Percentiles rank a stretch among this genome's conserved stretches.
Evolutionary conservation across 2,888 invertebrate species (phyloP).

Genomic region (Drosophila mimica): DNA sequence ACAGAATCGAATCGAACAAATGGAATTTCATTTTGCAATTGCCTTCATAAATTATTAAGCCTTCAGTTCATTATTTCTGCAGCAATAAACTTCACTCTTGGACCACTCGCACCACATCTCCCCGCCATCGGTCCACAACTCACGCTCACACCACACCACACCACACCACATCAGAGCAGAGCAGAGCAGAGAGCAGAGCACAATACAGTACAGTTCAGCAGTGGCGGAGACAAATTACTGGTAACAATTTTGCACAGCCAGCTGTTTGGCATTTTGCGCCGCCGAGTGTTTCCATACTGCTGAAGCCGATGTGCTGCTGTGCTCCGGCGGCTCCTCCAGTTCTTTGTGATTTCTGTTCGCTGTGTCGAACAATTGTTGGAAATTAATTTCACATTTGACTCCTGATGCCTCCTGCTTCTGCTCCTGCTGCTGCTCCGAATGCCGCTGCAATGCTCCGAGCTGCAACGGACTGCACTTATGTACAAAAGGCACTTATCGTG

Average conservation of each 20-base stretch:
- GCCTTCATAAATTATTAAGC: conserved; percentile 68
- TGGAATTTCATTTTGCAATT: conserved; percentile 65
- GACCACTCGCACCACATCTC: background rate
- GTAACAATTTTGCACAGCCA: conserved; percentile 63
- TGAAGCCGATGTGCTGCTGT: background rate
- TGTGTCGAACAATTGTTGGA: conserved; percentile 70
- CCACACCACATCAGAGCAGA: background rate
- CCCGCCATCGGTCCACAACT: background rate
- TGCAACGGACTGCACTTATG: conserved; percentile 58
- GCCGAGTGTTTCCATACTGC: conserved; percentile 32
- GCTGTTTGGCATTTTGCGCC: conserved; percentile 54
- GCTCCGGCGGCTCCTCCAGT: conserved; percentile 1
- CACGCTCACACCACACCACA: conserved; percentile 10
- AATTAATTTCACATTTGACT: conserved; percentile 75
- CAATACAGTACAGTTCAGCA: conserved; percentile 6
- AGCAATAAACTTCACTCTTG: conserved; percentile 62
- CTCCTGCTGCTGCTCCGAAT: background rate
- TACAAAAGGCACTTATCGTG: conserved; percentile 72
- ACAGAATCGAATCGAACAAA: conserved; percentile 42
- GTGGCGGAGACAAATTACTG: conserved; percentile 63
- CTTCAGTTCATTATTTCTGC: conserved; percentile 65
- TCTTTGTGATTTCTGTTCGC: conserved; percentile 57
- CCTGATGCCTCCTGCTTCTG: conserved; percentile 38
- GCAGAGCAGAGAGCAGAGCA: background rate
- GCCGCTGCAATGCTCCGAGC: conserved; percentile 2